phyloP scores from a whole-genome alignment of 2,888 invertebrate genomes.

The Diogma glabrata region DNA sequence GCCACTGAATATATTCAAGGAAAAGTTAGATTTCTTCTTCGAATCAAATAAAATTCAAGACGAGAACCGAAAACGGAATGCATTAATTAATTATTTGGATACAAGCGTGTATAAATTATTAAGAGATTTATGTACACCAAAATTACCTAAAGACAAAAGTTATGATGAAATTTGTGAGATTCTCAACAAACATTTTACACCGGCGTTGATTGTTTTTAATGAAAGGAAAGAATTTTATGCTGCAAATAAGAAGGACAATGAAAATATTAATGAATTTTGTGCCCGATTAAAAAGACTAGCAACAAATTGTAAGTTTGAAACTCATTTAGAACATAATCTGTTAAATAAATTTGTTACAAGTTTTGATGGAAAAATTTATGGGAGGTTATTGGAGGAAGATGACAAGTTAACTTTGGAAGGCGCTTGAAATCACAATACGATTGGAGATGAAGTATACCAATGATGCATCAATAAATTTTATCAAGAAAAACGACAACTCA shows the following conservation, averaged over 20 bases:
- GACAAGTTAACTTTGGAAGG: too few relatives aligned
- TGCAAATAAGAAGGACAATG: neutral
- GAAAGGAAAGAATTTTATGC: neutral
- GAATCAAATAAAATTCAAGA: neutral
- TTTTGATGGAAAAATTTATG: neutral
- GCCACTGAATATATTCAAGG: neutral
- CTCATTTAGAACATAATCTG: neutral
- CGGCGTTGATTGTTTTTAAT: neutral
- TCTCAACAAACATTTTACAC: neutral
- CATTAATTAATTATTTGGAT: neutral
- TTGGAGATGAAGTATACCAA: neutral
- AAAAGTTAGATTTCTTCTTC: neutral
- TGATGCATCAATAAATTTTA: neutral
- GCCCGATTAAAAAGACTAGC: neutral
- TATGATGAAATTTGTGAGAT: neutral
- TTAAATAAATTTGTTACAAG: neutral
- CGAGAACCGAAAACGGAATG: neutral
- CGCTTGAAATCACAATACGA: neutral
- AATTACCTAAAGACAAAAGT: neutral
- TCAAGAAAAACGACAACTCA: too few relatives aligned
- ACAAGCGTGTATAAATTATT: neutral
- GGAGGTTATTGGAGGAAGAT: neutral
- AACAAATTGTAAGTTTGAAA: neutral
- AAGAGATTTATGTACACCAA: neutral
- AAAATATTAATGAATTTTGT: neutral